These are phyloP conservation scores for Ceratoteleas bidentatus DNA, from an alignment of 1,140 invertebrate genomes.

Conservation along the genomic window DNA sequence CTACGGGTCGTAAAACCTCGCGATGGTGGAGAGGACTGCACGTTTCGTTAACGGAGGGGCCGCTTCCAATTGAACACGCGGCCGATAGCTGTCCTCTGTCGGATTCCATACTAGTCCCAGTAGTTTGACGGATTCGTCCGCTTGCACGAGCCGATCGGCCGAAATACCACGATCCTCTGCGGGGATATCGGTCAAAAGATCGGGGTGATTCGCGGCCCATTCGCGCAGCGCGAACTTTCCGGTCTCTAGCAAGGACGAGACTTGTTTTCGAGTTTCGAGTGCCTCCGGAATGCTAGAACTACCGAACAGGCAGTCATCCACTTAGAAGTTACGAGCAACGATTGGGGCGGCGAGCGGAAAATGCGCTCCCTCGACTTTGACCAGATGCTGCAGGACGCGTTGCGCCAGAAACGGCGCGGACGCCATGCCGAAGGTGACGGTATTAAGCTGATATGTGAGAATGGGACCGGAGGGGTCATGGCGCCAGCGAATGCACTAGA, in stretches of 20 bases:
- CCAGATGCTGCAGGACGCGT: background rate
- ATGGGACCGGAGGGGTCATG: background rate
- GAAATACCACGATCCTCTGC: background rate
- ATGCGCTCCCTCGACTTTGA: background rate
- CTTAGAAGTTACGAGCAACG: background rate
- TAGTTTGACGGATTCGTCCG: background rate
- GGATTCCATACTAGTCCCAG: background rate
- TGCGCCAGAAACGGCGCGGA: background rate
- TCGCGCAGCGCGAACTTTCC: background rate
- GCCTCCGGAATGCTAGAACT: too few species aligned
- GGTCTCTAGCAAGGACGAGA: background rate
- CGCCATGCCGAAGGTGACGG: background rate
- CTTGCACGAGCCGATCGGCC: background rate
- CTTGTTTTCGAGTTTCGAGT: background rate
- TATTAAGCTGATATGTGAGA: background rate
- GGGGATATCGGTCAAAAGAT: background rate
- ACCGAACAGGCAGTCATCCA: slow-evolving; percentile 3
- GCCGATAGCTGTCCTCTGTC: background rate
- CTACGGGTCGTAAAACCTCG: too few species aligned
- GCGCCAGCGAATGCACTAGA: background rate
- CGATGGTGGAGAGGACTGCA: too few species aligned
- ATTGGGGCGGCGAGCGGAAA: background rate
- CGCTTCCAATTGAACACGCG: background rate
- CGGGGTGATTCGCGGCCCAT: background rate
- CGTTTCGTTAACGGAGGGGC: too few species aligned